Percentiles rank a stretch among this genome's conserved stretches.
These are phyloP conservation scores for Thysanoteuthis rhombus DNA, from an alignment of 2,888 invertebrate genomes.

Conservation along the genomic window DNA sequence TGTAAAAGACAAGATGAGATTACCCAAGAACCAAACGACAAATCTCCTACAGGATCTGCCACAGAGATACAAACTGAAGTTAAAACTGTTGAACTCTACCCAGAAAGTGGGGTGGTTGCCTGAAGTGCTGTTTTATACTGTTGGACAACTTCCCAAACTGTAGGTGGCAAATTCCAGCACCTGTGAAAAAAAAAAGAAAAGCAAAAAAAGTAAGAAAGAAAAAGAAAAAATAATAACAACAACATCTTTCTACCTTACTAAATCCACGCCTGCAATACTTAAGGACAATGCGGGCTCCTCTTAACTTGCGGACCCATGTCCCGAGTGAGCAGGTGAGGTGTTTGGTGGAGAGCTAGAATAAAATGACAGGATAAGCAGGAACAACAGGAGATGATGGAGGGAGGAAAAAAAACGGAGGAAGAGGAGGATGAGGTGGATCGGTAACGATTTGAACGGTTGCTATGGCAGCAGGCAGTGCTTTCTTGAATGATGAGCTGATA, in stretches of 20 bases:
- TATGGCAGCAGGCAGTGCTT: constrained; percentile 23
- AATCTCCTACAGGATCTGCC: constrained; percentile 27
- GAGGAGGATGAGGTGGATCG: not conserved
- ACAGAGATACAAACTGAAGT: constrained; percentile 31
- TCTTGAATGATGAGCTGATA: constrained; percentile 15
- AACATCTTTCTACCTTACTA: constrained; percentile 18
- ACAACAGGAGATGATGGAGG: not conserved
- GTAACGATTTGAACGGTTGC: not conserved
- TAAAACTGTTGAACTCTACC: constrained; percentile 58
- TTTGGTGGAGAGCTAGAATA: not conserved
- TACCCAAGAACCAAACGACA: not conserved
- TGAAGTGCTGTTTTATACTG: constrained; percentile 40
- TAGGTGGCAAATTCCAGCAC: constrained; percentile 17
- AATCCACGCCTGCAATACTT: not conserved
- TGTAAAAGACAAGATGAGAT: constrained; percentile 32
- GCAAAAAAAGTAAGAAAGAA: not conserved
- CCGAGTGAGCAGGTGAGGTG: not conserved
- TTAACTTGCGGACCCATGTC: not conserved
- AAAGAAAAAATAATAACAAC: not conserved
- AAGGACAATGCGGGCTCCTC: not conserved
- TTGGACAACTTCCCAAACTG: not conserved
- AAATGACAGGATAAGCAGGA: not conserved
- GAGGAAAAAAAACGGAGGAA: not conserved
- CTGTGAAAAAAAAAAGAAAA: not conserved
- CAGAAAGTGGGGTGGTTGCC: constrained; percentile 61